Percentiles rank a stretch among this genome's conserved stretches.
phyloP scores from a whole-genome alignment of 2,888 invertebrate genomes.

The Ochropleura plecta region DNA sequence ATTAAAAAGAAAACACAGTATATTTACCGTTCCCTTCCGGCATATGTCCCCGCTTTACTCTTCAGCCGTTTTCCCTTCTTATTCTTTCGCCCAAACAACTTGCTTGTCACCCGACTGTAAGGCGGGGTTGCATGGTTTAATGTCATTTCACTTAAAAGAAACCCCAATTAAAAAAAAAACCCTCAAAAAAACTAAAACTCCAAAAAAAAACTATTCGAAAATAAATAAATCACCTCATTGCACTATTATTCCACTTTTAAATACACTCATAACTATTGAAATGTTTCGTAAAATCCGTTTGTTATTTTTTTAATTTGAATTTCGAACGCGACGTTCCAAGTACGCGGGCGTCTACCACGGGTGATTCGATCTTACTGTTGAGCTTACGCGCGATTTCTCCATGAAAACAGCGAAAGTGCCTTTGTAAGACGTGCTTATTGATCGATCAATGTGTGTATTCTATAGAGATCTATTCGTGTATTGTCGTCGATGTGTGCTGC shows the following conservation, averaged over 20 bases:
- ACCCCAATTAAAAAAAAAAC: constrained; percentile 40
- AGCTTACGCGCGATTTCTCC: constrained; percentile 79
- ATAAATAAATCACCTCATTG: constrained; percentile 60
- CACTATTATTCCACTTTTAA: constrained; percentile 48
- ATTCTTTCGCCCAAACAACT: constrained; percentile 85
- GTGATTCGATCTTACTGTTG: constrained; percentile 76
- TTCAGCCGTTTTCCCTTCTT: constrained; percentile 84
- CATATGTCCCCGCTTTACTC: constrained; percentile 82
- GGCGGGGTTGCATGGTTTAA: constrained; percentile 79
- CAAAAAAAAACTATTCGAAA: constrained; percentile 27
- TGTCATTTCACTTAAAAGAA: constrained; percentile 76
- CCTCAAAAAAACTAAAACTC: constrained; percentile 29
- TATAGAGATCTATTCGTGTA: constrained; percentile 30
- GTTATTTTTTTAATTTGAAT: constrained; percentile 34
- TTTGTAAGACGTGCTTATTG: constrained; percentile 55
- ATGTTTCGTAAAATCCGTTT: constrained; percentile 24
- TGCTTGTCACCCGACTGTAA: constrained; percentile 81
- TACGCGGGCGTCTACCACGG: constrained; percentile 76
- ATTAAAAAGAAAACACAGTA: constrained; percentile 6
- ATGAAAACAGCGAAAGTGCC: constrained; percentile 85
- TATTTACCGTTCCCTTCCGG: constrained; percentile 84
- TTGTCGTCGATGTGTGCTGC: constrained; percentile 21
- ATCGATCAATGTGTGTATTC: constrained; percentile 45
- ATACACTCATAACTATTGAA: constrained; percentile 48
- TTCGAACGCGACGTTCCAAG: constrained; percentile 41